Conservation (phyloP, 2,797 vertebrate genomes). For the Anguilla pacifica region DNA sequence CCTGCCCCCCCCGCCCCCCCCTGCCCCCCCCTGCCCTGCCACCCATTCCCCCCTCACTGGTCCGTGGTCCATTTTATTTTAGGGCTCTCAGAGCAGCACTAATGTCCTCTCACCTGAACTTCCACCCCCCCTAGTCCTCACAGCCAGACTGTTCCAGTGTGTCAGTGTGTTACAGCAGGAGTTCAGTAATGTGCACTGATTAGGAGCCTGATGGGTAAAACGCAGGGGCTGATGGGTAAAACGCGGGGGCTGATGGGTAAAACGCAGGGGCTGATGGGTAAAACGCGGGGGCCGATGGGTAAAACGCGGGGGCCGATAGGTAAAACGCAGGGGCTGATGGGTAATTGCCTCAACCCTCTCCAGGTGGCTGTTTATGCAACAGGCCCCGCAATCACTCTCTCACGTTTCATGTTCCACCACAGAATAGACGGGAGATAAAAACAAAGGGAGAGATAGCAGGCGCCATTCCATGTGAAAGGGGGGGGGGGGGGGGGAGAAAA, state of each 20-base stretch:
- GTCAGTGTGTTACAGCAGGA: background rate
- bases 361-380: background rate
- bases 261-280: background rate
- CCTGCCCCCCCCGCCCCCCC: constrained; percentile 32
- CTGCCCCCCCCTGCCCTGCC: too few species aligned
- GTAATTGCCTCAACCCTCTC: background rate
- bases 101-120: background rate
- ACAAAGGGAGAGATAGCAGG: background rate
- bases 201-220: background rate
- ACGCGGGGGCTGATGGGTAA: background rate
- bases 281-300: background rate
- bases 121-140: background rate
- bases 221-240: background rate
- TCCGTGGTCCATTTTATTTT: background rate
- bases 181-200: background rate
- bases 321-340: background rate
- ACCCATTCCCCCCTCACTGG: too few species aligned
- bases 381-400: background rate
- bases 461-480: background rate
- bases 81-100: background rate
- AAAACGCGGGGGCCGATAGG: background rate
- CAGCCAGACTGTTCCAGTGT: background rate
- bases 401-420: background rate
- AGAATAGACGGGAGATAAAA: background rate
- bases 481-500: background rate